Percentiles rank a stretch among this genome's conserved stretches.
phyloP scores from a whole-genome alignment of 2,113 vertebrate genomes.

The Callaeas wilsoni region DNA sequence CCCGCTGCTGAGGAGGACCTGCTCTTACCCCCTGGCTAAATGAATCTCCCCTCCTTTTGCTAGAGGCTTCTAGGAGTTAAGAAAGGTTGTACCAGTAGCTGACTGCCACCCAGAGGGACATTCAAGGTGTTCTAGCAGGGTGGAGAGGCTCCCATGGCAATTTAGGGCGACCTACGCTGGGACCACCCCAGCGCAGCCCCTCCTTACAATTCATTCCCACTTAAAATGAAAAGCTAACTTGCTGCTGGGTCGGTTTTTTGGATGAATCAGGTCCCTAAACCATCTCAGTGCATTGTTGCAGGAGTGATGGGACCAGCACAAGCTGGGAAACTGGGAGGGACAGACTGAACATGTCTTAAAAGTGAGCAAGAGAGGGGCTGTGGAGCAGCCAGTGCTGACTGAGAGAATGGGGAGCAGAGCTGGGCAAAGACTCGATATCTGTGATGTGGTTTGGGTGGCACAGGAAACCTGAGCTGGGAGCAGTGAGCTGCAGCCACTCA shows the following conservation, averaged over 20 bases:
- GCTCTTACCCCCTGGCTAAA: not conserved
- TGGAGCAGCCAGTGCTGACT: not conserved
- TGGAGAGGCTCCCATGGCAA: not conserved
- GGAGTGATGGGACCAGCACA: not conserved
- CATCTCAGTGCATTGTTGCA: not conserved
- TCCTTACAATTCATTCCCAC: not conserved
- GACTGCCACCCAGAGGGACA: not conserved
- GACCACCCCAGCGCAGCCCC: not conserved
- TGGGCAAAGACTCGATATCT: fast-evolving
- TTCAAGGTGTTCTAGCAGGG: not conserved
- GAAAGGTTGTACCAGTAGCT: not conserved
- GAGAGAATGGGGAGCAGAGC: not conserved
- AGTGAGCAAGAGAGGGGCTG: not conserved
- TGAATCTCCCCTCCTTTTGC: not conserved
- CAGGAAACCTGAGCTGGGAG: not conserved
- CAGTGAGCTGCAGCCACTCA: not conserved
- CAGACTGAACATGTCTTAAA: not conserved
- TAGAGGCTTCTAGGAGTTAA: not conserved
- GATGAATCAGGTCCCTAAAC: not conserved
- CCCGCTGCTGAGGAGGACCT: not conserved
- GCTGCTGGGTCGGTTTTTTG: not conserved
- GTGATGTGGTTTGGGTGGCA: not conserved
- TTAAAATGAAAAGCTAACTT: not conserved
- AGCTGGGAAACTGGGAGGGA: not conserved
- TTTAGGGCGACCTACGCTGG: not conserved